A percentile compares a stretch with the other conserved stretches of the same genome.
Conservation (phyloP, 2,888 invertebrate species). For the Drosophila subquinaria region DNA sequence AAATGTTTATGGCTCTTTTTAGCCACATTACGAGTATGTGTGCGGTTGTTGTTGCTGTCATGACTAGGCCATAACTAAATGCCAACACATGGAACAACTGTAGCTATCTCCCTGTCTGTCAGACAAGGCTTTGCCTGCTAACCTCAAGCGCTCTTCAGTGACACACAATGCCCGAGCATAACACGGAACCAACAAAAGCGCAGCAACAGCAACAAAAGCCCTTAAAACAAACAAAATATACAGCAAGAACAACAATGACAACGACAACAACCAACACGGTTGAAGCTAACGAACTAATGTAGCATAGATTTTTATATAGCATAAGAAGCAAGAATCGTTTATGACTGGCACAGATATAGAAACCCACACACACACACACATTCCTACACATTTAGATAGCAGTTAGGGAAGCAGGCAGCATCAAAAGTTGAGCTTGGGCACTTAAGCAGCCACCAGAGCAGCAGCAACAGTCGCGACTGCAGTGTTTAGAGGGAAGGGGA, state of each 20-base stretch:
- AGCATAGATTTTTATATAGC: constrained; percentile 77
- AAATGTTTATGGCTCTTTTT: constrained; percentile 64
- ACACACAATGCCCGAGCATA: constrained; percentile 54
- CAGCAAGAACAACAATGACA: constrained; percentile 22
- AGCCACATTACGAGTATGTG: constrained; percentile 30
- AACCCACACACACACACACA: constrained; percentile 3
- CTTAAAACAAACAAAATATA: constrained; percentile 49
- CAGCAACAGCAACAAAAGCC: constrained; percentile 46
- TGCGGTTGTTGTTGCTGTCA: constrained; percentile 34
- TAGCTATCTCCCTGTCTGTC: constrained; percentile 26
- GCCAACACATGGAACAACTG: constrained; percentile 42
- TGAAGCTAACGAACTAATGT: constrained; percentile 79
- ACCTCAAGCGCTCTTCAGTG: constrained; percentile 76
- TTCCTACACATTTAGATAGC: constrained; percentile 23
- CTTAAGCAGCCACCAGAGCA: constrained; percentile 60
- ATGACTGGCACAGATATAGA: constrained; percentile 57
- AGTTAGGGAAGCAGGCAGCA: constrained; percentile 37
- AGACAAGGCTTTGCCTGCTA: constrained; percentile 36
- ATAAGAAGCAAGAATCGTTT: constrained; percentile 69
- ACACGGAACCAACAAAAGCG: constrained; percentile 68
- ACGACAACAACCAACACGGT: constrained; percentile 30
- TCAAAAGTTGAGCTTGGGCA: constrained; percentile 55
- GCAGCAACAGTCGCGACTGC: constrained; percentile 52
- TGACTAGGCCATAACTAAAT: constrained; percentile 54
- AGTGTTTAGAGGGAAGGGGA: not conserved